Evolutionary conservation across 30 jellyfish, hydroid and myxozoan genomes (phyloP).

Genomic region (Sanderia malayensis): DNA sequence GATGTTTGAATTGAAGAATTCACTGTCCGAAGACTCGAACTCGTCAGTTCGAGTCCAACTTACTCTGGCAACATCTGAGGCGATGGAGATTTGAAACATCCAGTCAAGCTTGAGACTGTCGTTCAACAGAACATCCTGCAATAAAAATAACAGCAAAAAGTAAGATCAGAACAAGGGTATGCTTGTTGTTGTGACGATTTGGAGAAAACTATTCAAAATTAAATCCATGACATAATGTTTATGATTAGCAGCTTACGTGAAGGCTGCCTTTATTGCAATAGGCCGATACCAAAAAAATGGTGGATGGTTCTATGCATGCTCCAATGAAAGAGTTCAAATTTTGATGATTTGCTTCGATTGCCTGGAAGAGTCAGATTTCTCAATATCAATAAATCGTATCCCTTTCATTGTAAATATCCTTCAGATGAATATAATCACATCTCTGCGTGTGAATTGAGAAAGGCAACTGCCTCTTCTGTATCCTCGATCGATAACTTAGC

Average conservation of each 20-base stretch:
- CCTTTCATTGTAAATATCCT: too few species aligned
- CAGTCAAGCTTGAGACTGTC: slow-evolving; percentile 83
- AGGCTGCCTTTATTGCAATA: slow-evolving; percentile 96
- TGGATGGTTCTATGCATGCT: slow-evolving; percentile 88
- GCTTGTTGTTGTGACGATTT: background rate
- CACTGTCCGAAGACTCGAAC: too few species aligned
- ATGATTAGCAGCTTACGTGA: too few species aligned
- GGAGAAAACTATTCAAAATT: background rate
- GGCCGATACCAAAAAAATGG: slow-evolving; percentile 72
- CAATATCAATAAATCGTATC: too few species aligned
- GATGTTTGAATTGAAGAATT: too few species aligned
- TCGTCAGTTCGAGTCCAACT: too few species aligned
- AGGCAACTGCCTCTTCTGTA: too few species aligned
- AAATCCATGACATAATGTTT: background rate
- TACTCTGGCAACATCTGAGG: slow-evolving; percentile 93
- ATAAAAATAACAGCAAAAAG: background rate
- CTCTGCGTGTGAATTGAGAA: too few species aligned
- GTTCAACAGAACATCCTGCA: slow-evolving; percentile 84
- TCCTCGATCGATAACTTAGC: too few species aligned
- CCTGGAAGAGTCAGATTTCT: slow-evolving; percentile 48
- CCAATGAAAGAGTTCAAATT: slow-evolving; percentile 88
- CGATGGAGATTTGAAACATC: slow-evolving; percentile 92
- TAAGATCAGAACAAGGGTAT: background rate
- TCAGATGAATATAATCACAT: too few species aligned
- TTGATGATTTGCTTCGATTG: slow-evolving; percentile 82